phyloP scores from a whole-genome alignment of 2,113 vertebrate genomes.

The Toxostoma redivivum region DNA sequence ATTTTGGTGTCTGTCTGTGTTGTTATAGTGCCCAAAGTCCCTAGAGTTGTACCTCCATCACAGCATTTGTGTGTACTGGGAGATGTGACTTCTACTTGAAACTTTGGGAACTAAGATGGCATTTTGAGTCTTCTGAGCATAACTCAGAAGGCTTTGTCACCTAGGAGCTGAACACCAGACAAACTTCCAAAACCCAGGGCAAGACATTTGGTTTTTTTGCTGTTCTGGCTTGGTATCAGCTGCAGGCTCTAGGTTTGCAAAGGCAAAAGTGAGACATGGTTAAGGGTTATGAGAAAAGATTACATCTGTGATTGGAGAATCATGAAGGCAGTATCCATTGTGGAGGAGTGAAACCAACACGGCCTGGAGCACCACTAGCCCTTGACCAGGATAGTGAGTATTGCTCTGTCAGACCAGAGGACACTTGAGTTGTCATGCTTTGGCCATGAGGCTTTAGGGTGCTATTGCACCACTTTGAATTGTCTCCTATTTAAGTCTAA shows the following conservation, averaged over 20 bases:
- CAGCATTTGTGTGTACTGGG: fast-evolving
- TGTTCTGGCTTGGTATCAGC: background rate
- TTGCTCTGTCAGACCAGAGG: background rate
- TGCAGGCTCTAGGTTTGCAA: background rate
- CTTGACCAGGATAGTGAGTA: fast-evolving
- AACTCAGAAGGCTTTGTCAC: background rate
- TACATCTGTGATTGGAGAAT: background rate
- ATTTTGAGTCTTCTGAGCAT: background rate
- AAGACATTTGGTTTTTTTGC: background rate
- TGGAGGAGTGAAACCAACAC: background rate
- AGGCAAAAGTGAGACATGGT: background rate
- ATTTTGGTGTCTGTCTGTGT: background rate
- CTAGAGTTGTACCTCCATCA: background rate
- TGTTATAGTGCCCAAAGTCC: fast-evolving
- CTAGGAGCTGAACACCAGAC: background rate
- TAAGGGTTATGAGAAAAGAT: background rate
- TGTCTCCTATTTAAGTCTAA: background rate
- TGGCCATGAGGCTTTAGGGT: background rate
- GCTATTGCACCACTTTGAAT: background rate
- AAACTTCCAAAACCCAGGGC: background rate
- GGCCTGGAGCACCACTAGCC: background rate
- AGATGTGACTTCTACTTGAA: background rate
- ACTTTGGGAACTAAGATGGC: background rate
- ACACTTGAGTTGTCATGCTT: background rate
- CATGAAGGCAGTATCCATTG: background rate